Base-by-base conservation (phyloP, 2,888 invertebrate genomes). In the Galeruca laticollis region DNA sequence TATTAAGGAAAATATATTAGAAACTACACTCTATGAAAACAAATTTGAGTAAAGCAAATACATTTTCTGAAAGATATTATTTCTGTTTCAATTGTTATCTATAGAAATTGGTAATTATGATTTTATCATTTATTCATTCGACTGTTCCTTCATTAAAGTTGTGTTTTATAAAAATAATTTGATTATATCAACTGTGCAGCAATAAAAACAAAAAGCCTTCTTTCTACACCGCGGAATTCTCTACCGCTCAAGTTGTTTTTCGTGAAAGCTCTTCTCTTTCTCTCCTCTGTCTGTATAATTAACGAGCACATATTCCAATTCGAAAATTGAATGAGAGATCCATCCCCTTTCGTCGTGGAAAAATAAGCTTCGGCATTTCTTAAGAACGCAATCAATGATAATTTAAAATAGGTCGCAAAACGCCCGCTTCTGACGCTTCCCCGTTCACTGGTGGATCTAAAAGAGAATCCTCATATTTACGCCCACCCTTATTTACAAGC, bases 381-480 rank as follows among this genome's bases (percentile, higher is more conserved):
- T 70, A 74, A 71, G 70, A 72, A 76, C 72, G 76, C 75, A 76
- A 74, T 75, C 76, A 75, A 75, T 76, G 77, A 76, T 77, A 76
- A 77, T 76, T 77, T 76, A 73, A 76, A 77, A 76, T 75, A 75
- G 74, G 76, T 73, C 76, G 77, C 73, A 61, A 64, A 54, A 54
- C 60, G 62, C 57, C 21, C 56, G 33, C 35, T 57, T 18, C 56
- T 18, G 15, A 57, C 56, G 56, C 56, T 57, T 35, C 33, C 35
- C 10, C 21, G 11, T 18, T 15, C 56, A 35, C 18, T 57, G 56
- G 56, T 33, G 56, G 56, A 18, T 57, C 56, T 15, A 1, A 26
- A n/a, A 4, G 11, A 33, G 56, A 57, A 9, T 35, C 18, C 15
- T 47, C 47, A 47, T 9, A 54, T 31, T 54, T 26, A 26, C 9